These are phyloP conservation scores for Hesperia comma DNA, from an alignment of 2,888 invertebrate genomes.

Conservation along the genomic window DNA sequence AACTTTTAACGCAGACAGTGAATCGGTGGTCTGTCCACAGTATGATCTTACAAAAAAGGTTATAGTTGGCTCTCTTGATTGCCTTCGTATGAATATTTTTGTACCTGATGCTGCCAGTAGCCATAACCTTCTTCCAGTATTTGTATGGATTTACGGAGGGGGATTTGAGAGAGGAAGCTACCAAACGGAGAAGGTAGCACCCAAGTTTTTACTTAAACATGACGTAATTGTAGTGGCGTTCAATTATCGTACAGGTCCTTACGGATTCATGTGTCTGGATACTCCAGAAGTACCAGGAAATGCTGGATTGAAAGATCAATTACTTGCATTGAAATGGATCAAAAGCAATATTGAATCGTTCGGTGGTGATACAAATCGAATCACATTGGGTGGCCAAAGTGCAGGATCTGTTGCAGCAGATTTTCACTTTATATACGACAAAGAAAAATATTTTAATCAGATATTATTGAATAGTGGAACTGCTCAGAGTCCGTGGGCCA, in stretches of 20 bases:
- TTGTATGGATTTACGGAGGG: slow-evolving; percentile 70
- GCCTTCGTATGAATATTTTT: slow-evolving; percentile 85
- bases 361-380: slow-evolving; percentile 57
- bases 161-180: slow-evolving; percentile 57
- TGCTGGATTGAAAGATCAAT: slow-evolving; percentile 67
- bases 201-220: slow-evolving; percentile 51
- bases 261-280: slow-evolving; percentile 67
- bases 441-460: slow-evolving; percentile 57
- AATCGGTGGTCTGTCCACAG: slow-evolving; percentile 60
- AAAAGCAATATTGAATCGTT: slow-evolving; percentile 60
- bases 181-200: slow-evolving; percentile 46
- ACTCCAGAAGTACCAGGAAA: slow-evolving; percentile 62
- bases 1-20: slow-evolving; percentile 56
- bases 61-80: slow-evolving; percentile 73
- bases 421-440: slow-evolving; percentile 54
- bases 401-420: slow-evolving; percentile 63
- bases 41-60: slow-evolving; percentile 46
- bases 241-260: slow-evolving; percentile 68
- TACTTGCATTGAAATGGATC: slow-evolving; percentile 58
- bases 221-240: slow-evolving; percentile 55
- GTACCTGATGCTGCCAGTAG: slow-evolving; percentile 64
- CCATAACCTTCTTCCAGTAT: slow-evolving; percentile 53
- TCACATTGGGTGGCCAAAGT: slow-evolving; percentile 65
- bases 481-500: slow-evolving; percentile 48
- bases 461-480: slow-evolving; percentile 63